Conservation (phyloP, 2,113 vertebrate genomes). For the Struthidea cinerea region DNA sequence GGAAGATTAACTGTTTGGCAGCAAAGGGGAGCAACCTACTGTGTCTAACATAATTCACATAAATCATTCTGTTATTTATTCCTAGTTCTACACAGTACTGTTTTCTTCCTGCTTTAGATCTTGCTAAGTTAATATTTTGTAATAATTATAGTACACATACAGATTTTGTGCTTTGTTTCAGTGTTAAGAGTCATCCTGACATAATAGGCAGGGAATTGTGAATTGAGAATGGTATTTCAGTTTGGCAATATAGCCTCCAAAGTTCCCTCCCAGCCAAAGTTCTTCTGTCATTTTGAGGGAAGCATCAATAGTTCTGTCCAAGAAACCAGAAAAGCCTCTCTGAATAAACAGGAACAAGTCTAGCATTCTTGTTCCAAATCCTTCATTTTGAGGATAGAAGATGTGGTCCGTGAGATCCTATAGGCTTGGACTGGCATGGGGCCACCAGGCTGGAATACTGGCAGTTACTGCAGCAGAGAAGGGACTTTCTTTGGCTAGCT, state of each 20-base stretch:
- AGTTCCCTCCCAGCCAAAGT: neutral
- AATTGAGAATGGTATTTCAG: neutral
- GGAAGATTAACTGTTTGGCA: neutral
- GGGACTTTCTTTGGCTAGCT: neutral
- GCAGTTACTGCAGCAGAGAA: neutral
- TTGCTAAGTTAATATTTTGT: neutral
- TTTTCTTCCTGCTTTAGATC: neutral
- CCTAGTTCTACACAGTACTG: neutral
- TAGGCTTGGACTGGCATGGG: neutral
- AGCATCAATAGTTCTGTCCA: neutral
- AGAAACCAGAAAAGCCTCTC: neutral
- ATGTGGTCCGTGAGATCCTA: accelerated
- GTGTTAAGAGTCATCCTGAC: neutral
- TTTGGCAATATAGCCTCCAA: neutral
- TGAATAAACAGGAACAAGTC: neutral
- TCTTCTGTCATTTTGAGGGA: neutral
- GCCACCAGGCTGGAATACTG: neutral
- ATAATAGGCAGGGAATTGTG: neutral
- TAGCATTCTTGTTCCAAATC: neutral
- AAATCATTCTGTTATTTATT: neutral
- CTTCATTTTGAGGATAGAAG: neutral
- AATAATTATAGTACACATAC: neutral
- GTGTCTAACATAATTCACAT: neutral
- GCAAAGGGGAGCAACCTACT: neutral
- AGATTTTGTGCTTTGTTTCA: neutral